These are phyloP conservation scores for Pseudomyrmex flavicornis DNA, from an alignment of 1,140 invertebrate genomes.

Conservation along the genomic window DNA sequence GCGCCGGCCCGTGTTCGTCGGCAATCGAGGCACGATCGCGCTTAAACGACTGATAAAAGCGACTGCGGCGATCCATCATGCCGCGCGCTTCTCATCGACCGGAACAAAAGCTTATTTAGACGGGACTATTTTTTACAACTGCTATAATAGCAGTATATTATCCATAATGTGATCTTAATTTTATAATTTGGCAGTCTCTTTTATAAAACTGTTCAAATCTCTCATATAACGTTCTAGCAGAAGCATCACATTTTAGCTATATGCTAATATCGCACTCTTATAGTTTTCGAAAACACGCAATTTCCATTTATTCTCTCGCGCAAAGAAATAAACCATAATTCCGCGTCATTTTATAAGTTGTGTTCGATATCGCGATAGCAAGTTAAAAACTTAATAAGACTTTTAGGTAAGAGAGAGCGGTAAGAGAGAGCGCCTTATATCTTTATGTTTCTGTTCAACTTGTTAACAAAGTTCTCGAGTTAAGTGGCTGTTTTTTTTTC, in stretches of 20 bases:
- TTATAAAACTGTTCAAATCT: background rate
- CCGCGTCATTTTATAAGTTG: background rate
- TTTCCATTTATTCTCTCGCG: background rate
- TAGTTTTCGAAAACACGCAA: background rate
- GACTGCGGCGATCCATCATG: slow-evolving; percentile 79
- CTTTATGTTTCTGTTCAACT: slow-evolving; percentile 15
- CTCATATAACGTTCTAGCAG: background rate
- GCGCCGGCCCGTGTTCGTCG: slow-evolving; percentile 68
- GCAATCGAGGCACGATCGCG: slow-evolving; percentile 76
- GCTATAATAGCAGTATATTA: background rate
- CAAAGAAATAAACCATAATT: background rate
- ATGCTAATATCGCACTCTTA: background rate
- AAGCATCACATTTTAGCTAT: background rate
- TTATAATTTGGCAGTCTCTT: background rate
- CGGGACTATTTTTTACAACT: slow-evolving; percentile 36
- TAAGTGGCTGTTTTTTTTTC: background rate
- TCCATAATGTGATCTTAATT: slow-evolving; percentile 2
- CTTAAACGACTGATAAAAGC: slow-evolving; percentile 79
- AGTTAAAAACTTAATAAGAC: slow-evolving; percentile 22
- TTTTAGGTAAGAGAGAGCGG: background rate
- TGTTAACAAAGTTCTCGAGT: background rate
- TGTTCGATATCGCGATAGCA: background rate
- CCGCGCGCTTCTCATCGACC: slow-evolving; percentile 63
- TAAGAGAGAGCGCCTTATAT: background rate
- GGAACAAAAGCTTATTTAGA: slow-evolving; percentile 29